Evolutionary conservation across 2,888 invertebrate species (phyloP).

Genomic region (Cryptosula pallasiana): DNA sequence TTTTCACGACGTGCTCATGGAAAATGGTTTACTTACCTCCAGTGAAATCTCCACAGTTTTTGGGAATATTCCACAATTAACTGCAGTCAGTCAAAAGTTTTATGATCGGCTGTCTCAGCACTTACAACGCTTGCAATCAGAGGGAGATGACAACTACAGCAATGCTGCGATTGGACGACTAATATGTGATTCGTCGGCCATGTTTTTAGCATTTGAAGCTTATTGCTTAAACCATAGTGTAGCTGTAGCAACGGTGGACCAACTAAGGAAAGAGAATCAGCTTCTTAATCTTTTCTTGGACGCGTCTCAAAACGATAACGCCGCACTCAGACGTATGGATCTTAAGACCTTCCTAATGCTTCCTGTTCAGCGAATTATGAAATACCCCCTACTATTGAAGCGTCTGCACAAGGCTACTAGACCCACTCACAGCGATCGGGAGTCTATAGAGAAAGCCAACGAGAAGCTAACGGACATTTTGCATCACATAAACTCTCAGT

Average conservation of each 20-base stretch:
- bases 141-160: conserved; percentile 67
- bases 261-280: conserved; percentile 90
- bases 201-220: conserved; percentile 89
- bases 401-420: conserved; percentile 87
- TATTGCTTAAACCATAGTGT: conserved; percentile 82
- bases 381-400: conserved; percentile 86
- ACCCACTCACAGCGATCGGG: conserved; percentile 69
- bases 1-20: conserved; percentile 69
- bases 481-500: conserved; percentile 69
- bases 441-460: conserved; percentile 78
- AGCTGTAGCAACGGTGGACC: conserved; percentile 78
- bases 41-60: conserved; percentile 89
- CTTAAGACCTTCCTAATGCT: conserved; percentile 96
- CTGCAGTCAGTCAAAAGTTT: conserved; percentile 69
- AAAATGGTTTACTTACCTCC: conserved; percentile 81
- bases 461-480: conserved; percentile 87
- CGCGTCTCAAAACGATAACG: conserved; percentile 94
- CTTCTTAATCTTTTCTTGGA: conserved; percentile 85
- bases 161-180: conserved; percentile 86
- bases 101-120: conserved; percentile 80
- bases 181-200: conserved; percentile 76
- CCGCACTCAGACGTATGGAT: conserved; percentile 86
- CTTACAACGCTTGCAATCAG: conserved; percentile 69
- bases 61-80: conserved; percentile 83
- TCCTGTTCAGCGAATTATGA: conserved; percentile 92